Base-by-base conservation (phyloP, 1,140 invertebrate species). In the Acromyrmex echinatior region DNA sequence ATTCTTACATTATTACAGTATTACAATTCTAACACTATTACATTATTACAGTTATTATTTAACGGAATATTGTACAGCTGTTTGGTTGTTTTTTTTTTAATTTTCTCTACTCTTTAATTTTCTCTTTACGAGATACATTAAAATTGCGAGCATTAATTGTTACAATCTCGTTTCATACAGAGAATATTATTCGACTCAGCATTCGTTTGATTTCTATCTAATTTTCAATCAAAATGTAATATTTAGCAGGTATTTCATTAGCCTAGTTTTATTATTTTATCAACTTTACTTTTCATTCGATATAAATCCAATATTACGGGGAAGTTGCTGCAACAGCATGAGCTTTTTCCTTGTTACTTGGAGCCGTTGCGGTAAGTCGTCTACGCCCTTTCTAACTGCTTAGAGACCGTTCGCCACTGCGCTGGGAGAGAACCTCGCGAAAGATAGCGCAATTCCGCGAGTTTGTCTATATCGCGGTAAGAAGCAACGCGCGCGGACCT, bases 381-480 rank as follows among this genome's bases (percentile, higher is more conserved):
- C 35, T 45, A 28, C 60, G 45, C 31, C 18, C 45, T 39, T 53
- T 86, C 35, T 16, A 56, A 78, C 60, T 49, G 66, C 49, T 66
- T 70, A 35, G 78, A 70, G 78, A 80, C 45, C 31, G 49, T 58
- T 76, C 74, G 71, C 51, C 28, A 16, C 3, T 39, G 45, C 35
- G 25, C 18, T 12, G 25, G 53, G 25, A 49, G 58, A 65, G 74
- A 79, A 56, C 60, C 49, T 79, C 74, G 49, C 78, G 51, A 66
- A 86, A 79, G 74, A 65, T 68, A 79, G 82, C 31, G 74, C 63
- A 78, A 86, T 86, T 85, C 85, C 71, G 66, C 66, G 89, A 60
- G 76, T 68, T 70, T 85, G 87, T 86, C 86, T 90, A 88, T 91
- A 92, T 88, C 88, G 89, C 86, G 84, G 88, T 87, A 90, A 85